phyloP scores from a whole-genome alignment of 2,113 vertebrate genomes.

The Myrmecophaga tridactyla region DNA sequence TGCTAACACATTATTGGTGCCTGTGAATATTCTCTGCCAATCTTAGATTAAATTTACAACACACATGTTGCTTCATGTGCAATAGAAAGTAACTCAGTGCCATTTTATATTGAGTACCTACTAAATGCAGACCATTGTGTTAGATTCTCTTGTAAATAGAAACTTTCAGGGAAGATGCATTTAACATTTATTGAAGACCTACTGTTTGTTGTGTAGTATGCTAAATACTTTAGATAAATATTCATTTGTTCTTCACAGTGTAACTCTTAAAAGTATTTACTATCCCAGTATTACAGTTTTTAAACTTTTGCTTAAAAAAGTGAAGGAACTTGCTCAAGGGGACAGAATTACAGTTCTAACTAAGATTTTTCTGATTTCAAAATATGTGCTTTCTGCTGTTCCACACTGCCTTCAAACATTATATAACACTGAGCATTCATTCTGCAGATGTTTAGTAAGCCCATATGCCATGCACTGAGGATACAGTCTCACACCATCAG shows the following conservation, averaged over 20 bases:
- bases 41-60: neutral
- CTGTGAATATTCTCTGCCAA: neutral
- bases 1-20: no score
- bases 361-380: slow-evolving; percentile 9
- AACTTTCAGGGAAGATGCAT: neutral
- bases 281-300: neutral
- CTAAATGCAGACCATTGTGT: neutral
- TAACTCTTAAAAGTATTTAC: neutral
- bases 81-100: neutral
- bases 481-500: neutral
- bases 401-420: neutral
- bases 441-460: neutral
- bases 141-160: no score
- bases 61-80: neutral
- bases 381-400: neutral
- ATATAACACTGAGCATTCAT: neutral
- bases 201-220: neutral
- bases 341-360: neutral
- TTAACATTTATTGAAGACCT: slow-evolving; percentile 5
- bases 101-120: neutral
- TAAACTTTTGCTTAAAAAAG: neutral
- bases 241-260: neutral
- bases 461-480: neutral
- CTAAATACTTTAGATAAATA: neutral
- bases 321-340: neutral